These are phyloP conservation scores for Menura novaehollandiae DNA, from an alignment of 2,113 vertebrate species.

Conservation along the genomic window DNA sequence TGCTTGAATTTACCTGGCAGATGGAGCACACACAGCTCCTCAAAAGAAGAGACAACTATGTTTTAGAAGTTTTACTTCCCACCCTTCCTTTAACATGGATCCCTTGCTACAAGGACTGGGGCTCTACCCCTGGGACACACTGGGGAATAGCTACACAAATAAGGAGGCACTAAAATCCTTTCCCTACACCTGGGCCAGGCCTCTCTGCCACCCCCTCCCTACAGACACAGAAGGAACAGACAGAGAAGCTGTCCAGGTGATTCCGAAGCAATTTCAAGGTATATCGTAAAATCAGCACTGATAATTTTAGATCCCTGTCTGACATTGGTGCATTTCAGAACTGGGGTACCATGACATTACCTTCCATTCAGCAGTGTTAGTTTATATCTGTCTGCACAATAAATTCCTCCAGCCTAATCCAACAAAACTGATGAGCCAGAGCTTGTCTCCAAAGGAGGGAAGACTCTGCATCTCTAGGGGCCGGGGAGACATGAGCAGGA, in stretches of 20 bases:
- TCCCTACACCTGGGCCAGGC: neutral
- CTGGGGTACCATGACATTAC: neutral
- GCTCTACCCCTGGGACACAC: neutral
- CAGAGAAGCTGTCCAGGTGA: neutral
- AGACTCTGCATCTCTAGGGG: neutral
- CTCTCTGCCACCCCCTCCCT: neutral
- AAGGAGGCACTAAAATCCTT: neutral
- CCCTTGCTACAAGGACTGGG: neutral
- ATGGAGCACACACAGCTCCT: neutral
- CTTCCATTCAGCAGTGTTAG: neutral
- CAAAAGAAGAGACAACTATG: rapidly evolving
- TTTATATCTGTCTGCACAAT: neutral
- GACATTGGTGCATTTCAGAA: neutral
- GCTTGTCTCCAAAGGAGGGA: neutral
- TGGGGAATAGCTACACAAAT: neutral
- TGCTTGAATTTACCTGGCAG: neutral
- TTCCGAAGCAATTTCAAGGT: neutral
- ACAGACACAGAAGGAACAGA: neutral
- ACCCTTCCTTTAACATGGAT: neutral
- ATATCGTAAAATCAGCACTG: rapidly evolving
- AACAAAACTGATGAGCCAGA: neutral
- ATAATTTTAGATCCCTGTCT: neutral
- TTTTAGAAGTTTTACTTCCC: neutral
- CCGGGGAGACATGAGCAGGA: neutral
- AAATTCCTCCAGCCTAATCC: neutral